A percentile compares a stretch with the other conserved stretches of the same genome.
Evolutionary conservation across 1,140 invertebrate genomes (phyloP).

Genomic region (Potamilus streckersoni): DNA sequence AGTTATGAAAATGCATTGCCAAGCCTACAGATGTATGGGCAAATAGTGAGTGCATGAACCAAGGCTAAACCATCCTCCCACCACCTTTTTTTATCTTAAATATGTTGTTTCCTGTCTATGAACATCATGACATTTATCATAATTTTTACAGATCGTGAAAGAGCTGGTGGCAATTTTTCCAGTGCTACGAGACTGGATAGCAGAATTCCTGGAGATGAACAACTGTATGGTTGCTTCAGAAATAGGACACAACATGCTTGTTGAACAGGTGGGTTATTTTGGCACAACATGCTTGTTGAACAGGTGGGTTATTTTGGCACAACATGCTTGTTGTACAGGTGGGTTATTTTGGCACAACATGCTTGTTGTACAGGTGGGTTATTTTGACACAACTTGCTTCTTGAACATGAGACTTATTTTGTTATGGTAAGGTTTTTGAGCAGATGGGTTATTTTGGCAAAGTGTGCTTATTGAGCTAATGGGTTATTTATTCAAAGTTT

Average conservation of each 20-base stretch:
- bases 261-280: conserved; percentile 54
- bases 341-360: background rate
- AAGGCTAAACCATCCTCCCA: background rate
- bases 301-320: conserved; percentile 41
- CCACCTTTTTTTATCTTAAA: background rate
- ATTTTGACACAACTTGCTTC: too few species aligned
- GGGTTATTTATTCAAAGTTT: too few species aligned
- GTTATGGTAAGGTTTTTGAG: too few species aligned
- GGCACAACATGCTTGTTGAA: conserved; percentile 45
- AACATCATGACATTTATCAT: background rate
- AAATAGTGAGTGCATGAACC: too few species aligned
- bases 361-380: conserved; percentile 60
- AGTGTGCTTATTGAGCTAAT: too few species aligned
- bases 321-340: conserved; percentile 60
- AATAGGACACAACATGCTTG: conserved; percentile 66
- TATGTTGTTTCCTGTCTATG: conserved; percentile 4
- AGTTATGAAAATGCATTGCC: too few species aligned
- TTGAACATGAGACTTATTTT: too few species aligned
- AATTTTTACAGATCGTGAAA: conserved; percentile 55
- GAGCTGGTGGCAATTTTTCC: conserved; percentile 64
- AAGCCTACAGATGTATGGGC: too few species aligned
- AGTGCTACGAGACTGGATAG: conserved; percentile 66
- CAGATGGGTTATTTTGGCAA: background rate
- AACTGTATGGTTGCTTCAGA: conserved; percentile 63
- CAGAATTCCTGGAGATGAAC: conserved; percentile 64